A percentile compares a stretch with the other conserved stretches of the same genome.
Evolutionary conservation across 2,113 vertebrate species (phyloP).

Genomic region (Lepus europaeus): DNA sequence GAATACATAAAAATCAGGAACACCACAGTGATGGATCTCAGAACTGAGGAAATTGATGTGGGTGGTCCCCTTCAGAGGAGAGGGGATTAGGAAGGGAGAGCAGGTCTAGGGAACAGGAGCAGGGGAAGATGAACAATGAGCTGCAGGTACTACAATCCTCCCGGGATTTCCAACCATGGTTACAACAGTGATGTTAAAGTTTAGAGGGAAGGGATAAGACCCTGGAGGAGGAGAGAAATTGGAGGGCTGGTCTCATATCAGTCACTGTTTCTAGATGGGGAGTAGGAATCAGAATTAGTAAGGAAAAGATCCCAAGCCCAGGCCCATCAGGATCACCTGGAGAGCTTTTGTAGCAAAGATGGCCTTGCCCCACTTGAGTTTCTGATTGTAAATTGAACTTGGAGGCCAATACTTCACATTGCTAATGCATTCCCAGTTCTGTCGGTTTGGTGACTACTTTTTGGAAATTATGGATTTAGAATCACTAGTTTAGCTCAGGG

Average conservation of each 20-base stretch:
- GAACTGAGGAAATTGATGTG: background rate
- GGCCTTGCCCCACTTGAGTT: background rate
- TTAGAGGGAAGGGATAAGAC: background rate
- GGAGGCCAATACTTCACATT: background rate
- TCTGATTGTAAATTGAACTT: background rate
- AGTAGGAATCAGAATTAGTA: background rate
- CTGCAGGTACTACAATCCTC: background rate
- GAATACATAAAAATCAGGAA: background rate
- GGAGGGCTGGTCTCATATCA: background rate
- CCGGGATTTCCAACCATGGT: background rate
- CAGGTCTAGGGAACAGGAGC: background rate
- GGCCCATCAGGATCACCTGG: background rate
- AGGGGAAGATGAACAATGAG: background rate
- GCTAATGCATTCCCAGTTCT: background rate
- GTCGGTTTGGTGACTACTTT: no score
- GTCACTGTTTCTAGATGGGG: background rate
- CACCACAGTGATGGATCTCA: background rate
- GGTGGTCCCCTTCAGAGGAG: background rate
- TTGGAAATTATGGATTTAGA: background rate
- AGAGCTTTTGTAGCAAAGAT: background rate
- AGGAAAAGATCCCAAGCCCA: background rate
- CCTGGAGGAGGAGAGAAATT: background rate
- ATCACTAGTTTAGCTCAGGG: background rate
- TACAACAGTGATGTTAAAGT: background rate
- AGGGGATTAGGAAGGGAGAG: background rate